Evolutionary conservation across 2,113 vertebrate genomes (phyloP).

Genomic region (Notiomystis cincta): DNA sequence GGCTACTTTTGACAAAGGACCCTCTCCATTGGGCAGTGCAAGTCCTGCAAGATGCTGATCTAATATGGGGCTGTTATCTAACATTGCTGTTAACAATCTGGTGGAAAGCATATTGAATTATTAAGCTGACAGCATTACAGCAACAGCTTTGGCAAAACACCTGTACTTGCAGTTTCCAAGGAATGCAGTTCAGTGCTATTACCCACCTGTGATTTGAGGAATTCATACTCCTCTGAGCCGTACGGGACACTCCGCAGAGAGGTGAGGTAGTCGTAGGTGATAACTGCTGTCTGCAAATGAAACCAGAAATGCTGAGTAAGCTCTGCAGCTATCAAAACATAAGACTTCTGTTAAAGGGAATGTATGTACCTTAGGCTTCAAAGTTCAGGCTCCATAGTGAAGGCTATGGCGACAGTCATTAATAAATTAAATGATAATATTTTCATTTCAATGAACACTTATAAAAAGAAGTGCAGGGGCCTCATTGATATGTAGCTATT

Average conservation of each 20-base stretch:
- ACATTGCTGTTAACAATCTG: not conserved
- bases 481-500: not conserved
- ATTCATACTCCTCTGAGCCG: conserved; percentile 84
- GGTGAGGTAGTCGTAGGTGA: conserved; percentile 91
- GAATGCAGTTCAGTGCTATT: not conserved
- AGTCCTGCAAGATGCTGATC: not conserved
- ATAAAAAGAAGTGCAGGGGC: not conserved
- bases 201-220: conserved; percentile 86
- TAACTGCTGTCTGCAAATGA: conserved; percentile 83
- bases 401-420: not conserved
- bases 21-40: not conserved
- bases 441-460: not conserved
- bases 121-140: not conserved
- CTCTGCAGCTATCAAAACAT: not conserved
- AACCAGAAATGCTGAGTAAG: conserved; percentile 3
- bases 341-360: not conserved
- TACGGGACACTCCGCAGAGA: conserved; percentile 79
- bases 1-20: not conserved
- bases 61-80: not conserved
- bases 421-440: not conserved
- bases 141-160: not conserved
- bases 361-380: not conserved
- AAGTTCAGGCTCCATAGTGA: not conserved
- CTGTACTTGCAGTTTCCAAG: not conserved
- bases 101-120: not conserved